phyloP scores from a whole-genome alignment of 2,113 vertebrate genomes.

The Neolamprologus sp. region DNA sequence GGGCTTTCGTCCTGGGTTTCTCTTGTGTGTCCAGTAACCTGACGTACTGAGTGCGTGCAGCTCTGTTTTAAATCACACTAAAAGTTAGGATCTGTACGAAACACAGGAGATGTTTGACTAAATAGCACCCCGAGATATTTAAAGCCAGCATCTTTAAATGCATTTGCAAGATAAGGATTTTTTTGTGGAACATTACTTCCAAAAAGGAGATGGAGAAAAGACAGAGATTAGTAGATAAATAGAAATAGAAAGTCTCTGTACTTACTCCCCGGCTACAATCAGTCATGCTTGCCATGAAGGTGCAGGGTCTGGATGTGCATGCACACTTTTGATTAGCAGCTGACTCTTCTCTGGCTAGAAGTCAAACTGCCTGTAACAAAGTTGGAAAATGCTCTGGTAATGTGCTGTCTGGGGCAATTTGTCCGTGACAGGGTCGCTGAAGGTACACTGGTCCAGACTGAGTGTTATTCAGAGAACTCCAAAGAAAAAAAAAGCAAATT shows the following conservation, averaged over 20 bases:
- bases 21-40: not conserved
- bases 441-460: not conserved
- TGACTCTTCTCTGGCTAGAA: not conserved
- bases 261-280: not conserved
- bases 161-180: not conserved
- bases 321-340: not conserved
- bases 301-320: not conserved
- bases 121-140: not conserved
- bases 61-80: not conserved
- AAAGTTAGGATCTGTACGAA: not conserved
- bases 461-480: not conserved
- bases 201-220: not conserved
- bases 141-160: not conserved
- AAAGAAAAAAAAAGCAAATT: rapidly evolving
- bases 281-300: not conserved
- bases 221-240: not conserved
- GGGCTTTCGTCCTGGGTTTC: not conserved
- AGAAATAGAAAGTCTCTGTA: not conserved
- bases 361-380: not conserved
- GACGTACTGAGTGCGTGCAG: rapidly evolving
- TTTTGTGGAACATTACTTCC: not conserved
- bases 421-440: rapidly evolving
- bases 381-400: not conserved
- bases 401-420: not conserved
- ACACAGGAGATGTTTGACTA: not conserved